Conservation (phyloP, 1,140 invertebrate species). For the Calycopis cecrops region DNA sequence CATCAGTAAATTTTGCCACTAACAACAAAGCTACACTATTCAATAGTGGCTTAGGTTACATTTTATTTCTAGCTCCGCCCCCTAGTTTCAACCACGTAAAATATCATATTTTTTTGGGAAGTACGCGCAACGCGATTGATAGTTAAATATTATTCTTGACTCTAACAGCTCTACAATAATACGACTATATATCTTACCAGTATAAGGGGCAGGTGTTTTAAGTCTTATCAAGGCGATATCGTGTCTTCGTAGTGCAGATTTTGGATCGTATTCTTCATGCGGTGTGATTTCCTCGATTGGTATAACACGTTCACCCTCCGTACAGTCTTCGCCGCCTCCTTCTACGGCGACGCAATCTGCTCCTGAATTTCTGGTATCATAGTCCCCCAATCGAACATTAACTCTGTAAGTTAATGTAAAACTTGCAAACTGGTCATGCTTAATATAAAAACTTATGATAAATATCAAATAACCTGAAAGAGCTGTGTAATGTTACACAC, state of each 20-base stretch:
- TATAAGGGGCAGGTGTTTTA: conserved; percentile 32
- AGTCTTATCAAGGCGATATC: conserved; percentile 58
- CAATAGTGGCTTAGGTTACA: too few relatives aligned
- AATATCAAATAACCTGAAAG: too few relatives aligned
- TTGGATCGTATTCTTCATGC: conserved; percentile 42
- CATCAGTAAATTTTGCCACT: too few relatives aligned
- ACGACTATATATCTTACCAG: conserved; percentile 39
- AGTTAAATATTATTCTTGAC: too few relatives aligned
- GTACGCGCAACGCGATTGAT: too few relatives aligned
- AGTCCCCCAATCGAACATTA: conserved; percentile 46
- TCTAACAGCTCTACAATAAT: too few relatives aligned
- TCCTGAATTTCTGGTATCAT: conserved; percentile 32
- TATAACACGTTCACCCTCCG: conserved; percentile 28
- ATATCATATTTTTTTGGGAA: too few relatives aligned
- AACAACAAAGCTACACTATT: too few relatives aligned
- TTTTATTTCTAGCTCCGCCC: too few relatives aligned
- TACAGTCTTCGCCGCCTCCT: conserved; percentile 36
- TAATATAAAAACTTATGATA: too few relatives aligned
- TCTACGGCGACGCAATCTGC: conserved; percentile 36
- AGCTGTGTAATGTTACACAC: too few relatives aligned
- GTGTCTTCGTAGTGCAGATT: conserved; percentile 32
- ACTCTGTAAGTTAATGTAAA: conserved; percentile 27
- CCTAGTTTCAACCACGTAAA: too few relatives aligned
- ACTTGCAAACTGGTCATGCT: not conserved
- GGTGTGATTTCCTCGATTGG: conserved; percentile 45